A percentile compares a stretch with the other conserved stretches of the same genome.
Conservation (phyloP, 2,888 invertebrate species). For the Cantharis flavilabris region DNA sequence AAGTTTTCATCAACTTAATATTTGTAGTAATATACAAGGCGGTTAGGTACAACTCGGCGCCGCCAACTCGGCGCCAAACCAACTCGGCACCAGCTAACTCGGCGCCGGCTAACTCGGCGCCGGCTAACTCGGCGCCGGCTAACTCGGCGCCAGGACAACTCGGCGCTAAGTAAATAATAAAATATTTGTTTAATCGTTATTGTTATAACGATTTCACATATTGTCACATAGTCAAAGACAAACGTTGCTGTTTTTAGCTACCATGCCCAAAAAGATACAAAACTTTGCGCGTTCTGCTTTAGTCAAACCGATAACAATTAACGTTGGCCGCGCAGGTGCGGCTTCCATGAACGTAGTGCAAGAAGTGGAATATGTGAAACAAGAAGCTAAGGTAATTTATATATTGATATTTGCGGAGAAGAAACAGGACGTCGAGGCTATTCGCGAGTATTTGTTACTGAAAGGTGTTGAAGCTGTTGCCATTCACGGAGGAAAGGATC, state of each 20-base stretch:
- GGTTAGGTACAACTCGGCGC: too few relatives aligned
- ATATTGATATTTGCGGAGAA: slow-evolving; percentile 97
- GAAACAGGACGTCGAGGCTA: slow-evolving; percentile 98
- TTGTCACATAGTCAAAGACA: slow-evolving; percentile 97
- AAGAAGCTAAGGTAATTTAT: slow-evolving; percentile 95
- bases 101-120: too few relatives aligned
- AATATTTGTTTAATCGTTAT: too few relatives aligned
- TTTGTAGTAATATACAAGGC: too few relatives aligned
- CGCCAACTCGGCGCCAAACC: too few relatives aligned
- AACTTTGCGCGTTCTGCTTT: slow-evolving; percentile 95
- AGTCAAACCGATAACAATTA: slow-evolving; percentile 96
- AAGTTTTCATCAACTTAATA: too few relatives aligned
- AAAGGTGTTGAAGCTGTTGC: slow-evolving; percentile 98
- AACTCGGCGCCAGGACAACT: too few relatives aligned
- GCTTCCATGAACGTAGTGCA: slow-evolving; percentile 96
- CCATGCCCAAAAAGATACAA: slow-evolving; percentile 99
- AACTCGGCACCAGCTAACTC: too few relatives aligned
- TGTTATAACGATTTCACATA: too few relatives aligned
- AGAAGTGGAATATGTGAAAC: slow-evolving; percentile 96
- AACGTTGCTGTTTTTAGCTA: slow-evolving; percentile 96
- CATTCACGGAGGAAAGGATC: slow-evolving; percentile 99
- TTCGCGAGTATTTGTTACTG: slow-evolving; percentile 94
- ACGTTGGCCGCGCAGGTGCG: slow-evolving; percentile 98
- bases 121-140: too few relatives aligned
- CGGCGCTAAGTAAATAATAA: too few relatives aligned